Evolutionary conservation across 1,140 invertebrate genomes (phyloP), one percentile per base, ranked within the genome.

Genomic region (Paracyclopina nana): DNA sequence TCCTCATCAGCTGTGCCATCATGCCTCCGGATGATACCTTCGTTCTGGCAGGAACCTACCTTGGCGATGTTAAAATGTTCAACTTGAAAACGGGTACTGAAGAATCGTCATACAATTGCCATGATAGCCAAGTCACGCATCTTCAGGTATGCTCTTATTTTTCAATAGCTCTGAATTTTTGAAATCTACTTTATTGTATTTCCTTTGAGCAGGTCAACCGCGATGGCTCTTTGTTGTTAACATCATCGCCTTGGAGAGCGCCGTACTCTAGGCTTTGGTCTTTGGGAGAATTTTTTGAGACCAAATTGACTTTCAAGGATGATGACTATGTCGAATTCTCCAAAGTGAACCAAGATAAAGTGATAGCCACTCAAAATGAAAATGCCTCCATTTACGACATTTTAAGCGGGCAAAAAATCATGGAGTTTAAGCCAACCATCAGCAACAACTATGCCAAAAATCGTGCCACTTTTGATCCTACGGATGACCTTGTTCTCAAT

Each of bases 401-500:
- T 28, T 72, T 72, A 34, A 92, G 86, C 0, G 80, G 83, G 18
- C 67, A 74, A 54, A 67, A 75, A 50, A 60, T 96, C 28, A 65
- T 73, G 30, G 78, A 75, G 0, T 72, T 96, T 20, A 75, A 73
- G 30, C 79, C 83, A 9, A 71, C 74, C 42, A 76, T 83, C 56
- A 81, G 80, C 25, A 96, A 97, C 68, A 76, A 82, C 58, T 98
- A 99, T 63, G 78, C 75, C 4, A 81, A 82, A 65, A 99, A 98
- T 65, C 70, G 80, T 42, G 92, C 92, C 0, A 90, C 84, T 0
- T 94, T 96, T 62, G 84, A 81, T 63, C 82, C 83, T 54, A 81
- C 80, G 11, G 92, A 98, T 63, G 85, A 95, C 57, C 65, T 98
- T 24, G 77, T 97, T 14, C 66, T 98, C 1, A 86, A 81, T 61